phyloP scores from a whole-genome alignment of 2,797 vertebrate genomes.

The Eutrigla gurnardus region DNA sequence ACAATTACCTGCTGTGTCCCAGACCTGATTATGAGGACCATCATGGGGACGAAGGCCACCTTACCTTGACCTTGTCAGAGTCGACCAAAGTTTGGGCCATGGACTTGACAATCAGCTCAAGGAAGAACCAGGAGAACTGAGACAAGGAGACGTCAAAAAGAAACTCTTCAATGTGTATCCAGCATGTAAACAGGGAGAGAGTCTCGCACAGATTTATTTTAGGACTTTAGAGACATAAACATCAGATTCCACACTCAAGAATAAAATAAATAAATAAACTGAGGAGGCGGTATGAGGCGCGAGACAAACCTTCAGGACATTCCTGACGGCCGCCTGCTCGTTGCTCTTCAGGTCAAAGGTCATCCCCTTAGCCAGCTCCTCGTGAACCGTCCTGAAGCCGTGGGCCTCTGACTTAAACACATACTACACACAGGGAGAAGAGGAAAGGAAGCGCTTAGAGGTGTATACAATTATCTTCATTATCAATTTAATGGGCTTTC shows the following conservation, averaged over 20 bases:
- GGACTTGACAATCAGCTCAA: conserved; percentile 95
- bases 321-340: conserved; percentile 89
- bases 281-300: background rate
- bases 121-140: conserved; percentile 99
- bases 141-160: conserved; percentile 32
- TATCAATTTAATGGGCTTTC: background rate
- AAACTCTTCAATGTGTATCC: conserved; percentile 1
- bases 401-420: conserved; percentile 92
- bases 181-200: background rate
- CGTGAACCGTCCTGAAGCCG: conserved; percentile 93
- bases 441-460: background rate
- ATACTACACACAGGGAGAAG: conserved; percentile 81
- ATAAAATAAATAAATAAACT: background rate
- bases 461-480: background rate
- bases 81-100: conserved; percentile 95
- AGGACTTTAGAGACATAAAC: background rate
- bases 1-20: background rate
- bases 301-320: conserved; percentile 90
- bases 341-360: conserved; percentile 94
- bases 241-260: background rate
- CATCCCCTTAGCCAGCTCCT: conserved; percentile 94
- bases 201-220: background rate
- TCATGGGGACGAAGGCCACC: background rate
- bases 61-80: conserved; percentile 89
- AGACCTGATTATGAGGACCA: background rate